These are phyloP conservation scores for Hypanus sabinus DNA, from an alignment of 2,113 vertebrate genomes.

Conservation along the genomic window DNA sequence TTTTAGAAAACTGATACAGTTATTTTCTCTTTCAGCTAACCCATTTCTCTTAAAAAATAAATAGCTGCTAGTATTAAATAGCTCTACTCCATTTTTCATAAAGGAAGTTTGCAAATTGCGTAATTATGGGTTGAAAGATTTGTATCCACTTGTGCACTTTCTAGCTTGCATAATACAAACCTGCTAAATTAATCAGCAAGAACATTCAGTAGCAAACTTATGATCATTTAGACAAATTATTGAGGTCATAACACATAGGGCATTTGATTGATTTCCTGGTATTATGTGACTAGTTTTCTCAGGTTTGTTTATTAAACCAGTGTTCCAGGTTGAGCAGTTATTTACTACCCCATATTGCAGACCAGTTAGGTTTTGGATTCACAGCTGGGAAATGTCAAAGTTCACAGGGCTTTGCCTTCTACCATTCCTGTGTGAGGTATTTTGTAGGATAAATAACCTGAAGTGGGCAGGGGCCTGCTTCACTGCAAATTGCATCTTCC, in stretches of 20 bases:
- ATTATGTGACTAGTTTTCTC: background rate
- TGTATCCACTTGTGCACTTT: conserved; percentile 18
- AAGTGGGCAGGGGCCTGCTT: conserved; percentile 44
- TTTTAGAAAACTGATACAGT: background rate
- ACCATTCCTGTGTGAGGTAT: conserved; percentile 45
- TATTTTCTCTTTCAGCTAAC: background rate
- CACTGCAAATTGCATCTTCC: background rate
- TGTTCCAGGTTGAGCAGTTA: background rate
- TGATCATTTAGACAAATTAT: background rate
- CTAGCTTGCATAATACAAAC: background rate
- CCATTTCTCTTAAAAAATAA: conserved; percentile 8
- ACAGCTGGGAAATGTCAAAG: conserved; percentile 51
- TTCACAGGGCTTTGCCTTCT: conserved; percentile 46
- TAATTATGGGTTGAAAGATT: conserved; percentile 33
- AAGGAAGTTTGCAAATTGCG: background rate
- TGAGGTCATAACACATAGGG: background rate
- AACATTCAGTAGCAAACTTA: background rate
- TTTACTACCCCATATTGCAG: conserved; percentile 46
- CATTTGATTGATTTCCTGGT: background rate
- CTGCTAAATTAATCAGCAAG: background rate
- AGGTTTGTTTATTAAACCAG: background rate
- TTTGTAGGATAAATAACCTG: conserved; percentile 25
- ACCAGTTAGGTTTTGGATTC: conserved; percentile 45
- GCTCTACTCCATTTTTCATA: background rate
- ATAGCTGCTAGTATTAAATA: background rate